Percentiles rank a stretch among this genome's conserved stretches.
These are phyloP conservation scores for Lagodon rhomboides DNA, from an alignment of 2,797 vertebrate species.

Conservation along the genomic window DNA sequence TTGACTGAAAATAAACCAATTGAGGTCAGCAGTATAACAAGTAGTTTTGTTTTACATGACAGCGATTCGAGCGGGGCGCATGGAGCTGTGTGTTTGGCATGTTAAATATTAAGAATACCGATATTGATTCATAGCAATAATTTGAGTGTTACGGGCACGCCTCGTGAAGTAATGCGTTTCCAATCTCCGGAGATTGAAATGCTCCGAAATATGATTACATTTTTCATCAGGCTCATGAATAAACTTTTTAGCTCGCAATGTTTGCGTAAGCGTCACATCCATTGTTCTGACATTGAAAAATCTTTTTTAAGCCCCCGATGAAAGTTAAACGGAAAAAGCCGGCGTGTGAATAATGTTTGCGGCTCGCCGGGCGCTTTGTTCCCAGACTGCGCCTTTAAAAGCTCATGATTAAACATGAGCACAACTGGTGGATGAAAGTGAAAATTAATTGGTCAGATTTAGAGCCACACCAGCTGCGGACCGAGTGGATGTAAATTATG, in stretches of 20 bases:
- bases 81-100: slow-evolving; percentile 3
- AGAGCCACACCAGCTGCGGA: slow-evolving; percentile 63
- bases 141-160: slow-evolving; percentile 1
- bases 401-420: slow-evolving; percentile 68
- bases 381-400: slow-evolving; percentile 51
- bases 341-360: slow-evolving; percentile 27
- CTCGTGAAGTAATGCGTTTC: slow-evolving; percentile 21
- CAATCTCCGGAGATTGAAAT: slow-evolving; percentile 11
- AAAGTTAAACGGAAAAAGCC: slow-evolving; percentile 22
- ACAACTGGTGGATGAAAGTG: slow-evolving; percentile 63
- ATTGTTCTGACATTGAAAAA: slow-evolving; percentile 34
- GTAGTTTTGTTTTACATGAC: slow-evolving; percentile 3
- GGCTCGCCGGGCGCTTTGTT: slow-evolving; percentile 33
- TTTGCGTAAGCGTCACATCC: slow-evolving; percentile 7
- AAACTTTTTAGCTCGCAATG: slow-evolving; percentile 13
- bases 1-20: slow-evolving; percentile 30
- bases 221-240: slow-evolving; percentile 13
- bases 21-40: slow-evolving; percentile 15
- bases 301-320: slow-evolving; percentile 25
- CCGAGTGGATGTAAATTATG: slow-evolving; percentile 56
- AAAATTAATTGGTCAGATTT: slow-evolving; percentile 74
- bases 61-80: neutral
- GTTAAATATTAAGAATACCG: neutral
- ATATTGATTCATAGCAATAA: neutral
- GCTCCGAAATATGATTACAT: slow-evolving; percentile 17